A percentile compares a stretch with the other conserved stretches of the same genome.
Evolutionary conservation across 1,140 invertebrate species (phyloP).

Genomic region (Diachasmimorpha longicaudata): DNA sequence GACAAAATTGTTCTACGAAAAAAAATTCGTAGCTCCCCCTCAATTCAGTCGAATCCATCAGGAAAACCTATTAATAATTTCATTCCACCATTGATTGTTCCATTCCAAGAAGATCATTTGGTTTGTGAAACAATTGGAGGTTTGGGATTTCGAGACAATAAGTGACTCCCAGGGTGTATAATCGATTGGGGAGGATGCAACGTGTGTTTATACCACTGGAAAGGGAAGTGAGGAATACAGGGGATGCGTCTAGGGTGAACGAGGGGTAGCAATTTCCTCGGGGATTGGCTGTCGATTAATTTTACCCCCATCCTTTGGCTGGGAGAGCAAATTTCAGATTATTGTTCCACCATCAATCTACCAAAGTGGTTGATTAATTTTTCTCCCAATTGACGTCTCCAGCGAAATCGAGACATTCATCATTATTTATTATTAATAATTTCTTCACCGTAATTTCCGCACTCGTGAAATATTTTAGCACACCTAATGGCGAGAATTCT

Average conservation of each 20-base stretch:
- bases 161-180: conserved; percentile 3
- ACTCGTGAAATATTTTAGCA: no score
- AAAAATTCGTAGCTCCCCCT: no score
- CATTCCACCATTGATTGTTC: not conserved
- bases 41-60: no score
- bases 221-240: not conserved
- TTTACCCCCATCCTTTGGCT: conserved; percentile 15
- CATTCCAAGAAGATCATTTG: not conserved
- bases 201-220: not conserved
- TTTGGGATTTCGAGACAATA: conserved; percentile 21
- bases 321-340: not conserved
- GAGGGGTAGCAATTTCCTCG: not conserved
- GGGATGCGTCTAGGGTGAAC: not conserved
- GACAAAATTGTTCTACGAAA: no score
- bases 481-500: no score
- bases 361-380: not conserved
- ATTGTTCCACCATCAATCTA: not conserved
- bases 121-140: conserved; percentile 15
- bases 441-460: no score
- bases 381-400: not conserved
- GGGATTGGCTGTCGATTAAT: conserved; percentile 35
- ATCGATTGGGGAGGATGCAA: conserved; percentile 14
- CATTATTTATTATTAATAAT: no score
- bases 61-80: no score
- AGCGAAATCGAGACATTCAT: no score